Conservation (phyloP, 2,888 invertebrate species). For the Catonia carolina region DNA sequence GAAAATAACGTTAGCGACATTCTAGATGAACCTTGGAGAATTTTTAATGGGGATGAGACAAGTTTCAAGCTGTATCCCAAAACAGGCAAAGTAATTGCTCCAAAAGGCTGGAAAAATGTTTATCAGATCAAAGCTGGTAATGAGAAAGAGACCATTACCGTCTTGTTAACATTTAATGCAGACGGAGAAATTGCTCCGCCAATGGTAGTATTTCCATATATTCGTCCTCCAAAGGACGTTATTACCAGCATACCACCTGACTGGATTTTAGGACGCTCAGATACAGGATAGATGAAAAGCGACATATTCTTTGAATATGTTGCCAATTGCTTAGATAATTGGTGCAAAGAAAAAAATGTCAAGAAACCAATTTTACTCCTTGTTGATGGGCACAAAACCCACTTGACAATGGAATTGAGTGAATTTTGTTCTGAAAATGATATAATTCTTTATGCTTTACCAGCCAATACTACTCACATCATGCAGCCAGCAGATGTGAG, state of each 20-base stretch:
- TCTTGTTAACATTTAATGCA: background rate
- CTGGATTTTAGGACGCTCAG: conserved; percentile 32
- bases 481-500: conserved; percentile 33
- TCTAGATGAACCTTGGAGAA: background rate
- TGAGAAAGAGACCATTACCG: background rate
- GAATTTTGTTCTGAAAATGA: conserved; percentile 27
- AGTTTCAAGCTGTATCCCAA: background rate
- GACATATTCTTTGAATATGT: conserved; percentile 33
- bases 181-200: conserved; percentile 31
- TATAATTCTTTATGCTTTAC: conserved; percentile 27
- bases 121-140: background rate
- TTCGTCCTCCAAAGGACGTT: conserved; percentile 33
- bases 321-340: conserved; percentile 24
- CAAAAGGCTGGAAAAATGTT: background rate
- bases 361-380: conserved; percentile 22
- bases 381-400: conserved; percentile 30
- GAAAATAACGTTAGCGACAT: background rate
- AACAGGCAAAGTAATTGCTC: background rate
- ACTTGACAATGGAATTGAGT: conserved; percentile 29
- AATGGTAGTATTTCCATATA: conserved; percentile 34
- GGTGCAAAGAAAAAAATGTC: conserved; percentile 16
- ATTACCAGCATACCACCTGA: conserved; percentile 29
- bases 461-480: conserved; percentile 31
- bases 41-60: background rate
- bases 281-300: conserved; percentile 36